Evolutionary conservation across 2,888 invertebrate species (phyloP).

Genomic region (Pogonocherus hispidulus): DNA sequence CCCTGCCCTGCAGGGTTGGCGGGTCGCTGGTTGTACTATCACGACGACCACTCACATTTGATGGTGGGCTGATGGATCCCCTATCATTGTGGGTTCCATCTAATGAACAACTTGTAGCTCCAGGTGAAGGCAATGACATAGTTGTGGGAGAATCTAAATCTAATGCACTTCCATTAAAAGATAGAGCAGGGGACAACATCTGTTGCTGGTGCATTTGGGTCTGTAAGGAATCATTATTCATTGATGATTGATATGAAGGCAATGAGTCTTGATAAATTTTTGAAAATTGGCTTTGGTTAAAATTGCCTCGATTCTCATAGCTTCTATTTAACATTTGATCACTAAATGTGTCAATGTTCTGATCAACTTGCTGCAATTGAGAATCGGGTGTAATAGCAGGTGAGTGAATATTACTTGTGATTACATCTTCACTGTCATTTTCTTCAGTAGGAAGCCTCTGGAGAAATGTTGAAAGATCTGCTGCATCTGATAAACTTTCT

Average conservation of each 20-base stretch:
- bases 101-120: conserved; percentile 79
- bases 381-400: conserved; percentile 81
- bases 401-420: conserved; percentile 79
- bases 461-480: conserved; percentile 82
- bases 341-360: conserved; percentile 79
- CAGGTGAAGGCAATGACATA: conserved; percentile 86
- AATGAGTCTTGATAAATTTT: conserved; percentile 66
- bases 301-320: conserved; percentile 60
- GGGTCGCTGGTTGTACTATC: conserved; percentile 62
- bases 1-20: conserved; percentile 72
- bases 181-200: conserved; percentile 71
- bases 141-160: conserved; percentile 82
- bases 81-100: conserved; percentile 75
- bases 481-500: conserved; percentile 84
- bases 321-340: conserved; percentile 77
- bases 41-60: conserved; percentile 76
- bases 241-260: conserved; percentile 64
- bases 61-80: conserved; percentile 76
- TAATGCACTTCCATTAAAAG: conserved; percentile 77
- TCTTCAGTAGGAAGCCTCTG: conserved; percentile 76
- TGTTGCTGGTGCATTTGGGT: conserved; percentile 80
- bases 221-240: conserved; percentile 68
- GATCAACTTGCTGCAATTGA: conserved; percentile 69
- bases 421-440: conserved; percentile 74
- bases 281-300: conserved; percentile 63